phyloP scores from a whole-genome alignment of 2,113 vertebrate species.

The Corythaixoides concolor region DNA sequence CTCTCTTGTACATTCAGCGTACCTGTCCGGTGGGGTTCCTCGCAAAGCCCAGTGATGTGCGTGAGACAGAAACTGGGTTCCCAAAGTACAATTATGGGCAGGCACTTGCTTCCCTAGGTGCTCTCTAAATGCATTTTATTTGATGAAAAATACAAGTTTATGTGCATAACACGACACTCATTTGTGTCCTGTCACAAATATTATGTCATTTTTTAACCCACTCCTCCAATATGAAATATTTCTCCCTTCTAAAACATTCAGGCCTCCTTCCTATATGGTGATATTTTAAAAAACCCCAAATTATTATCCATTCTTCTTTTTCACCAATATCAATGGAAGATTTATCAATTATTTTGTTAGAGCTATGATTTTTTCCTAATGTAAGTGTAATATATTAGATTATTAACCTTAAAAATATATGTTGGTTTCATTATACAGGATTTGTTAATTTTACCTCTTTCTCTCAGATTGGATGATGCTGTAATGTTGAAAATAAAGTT shows the following conservation, averaged over 20 bases:
- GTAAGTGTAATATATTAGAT: not conserved
- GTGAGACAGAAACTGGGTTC: not conserved
- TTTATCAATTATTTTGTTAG: not conserved
- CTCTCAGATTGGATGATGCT: not conserved
- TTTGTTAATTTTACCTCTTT: not conserved
- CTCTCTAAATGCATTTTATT: not conserved
- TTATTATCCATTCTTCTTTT: not conserved
- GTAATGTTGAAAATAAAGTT: not conserved
- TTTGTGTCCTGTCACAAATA: not conserved
- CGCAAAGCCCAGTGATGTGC: not conserved
- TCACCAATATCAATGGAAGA: not conserved
- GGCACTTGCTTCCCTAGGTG: not conserved
- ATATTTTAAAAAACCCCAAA: fast-evolving
- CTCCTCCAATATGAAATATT: not conserved
- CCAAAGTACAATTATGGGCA: not conserved
- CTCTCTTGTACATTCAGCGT: not conserved
- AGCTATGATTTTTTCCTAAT: not conserved
- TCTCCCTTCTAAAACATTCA: not conserved
- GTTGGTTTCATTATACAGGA: not conserved
- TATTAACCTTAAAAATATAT: not conserved
- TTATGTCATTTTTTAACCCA: not conserved
- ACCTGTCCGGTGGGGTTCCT: not conserved
- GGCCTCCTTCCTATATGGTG: not conserved
- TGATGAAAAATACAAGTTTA: not conserved
- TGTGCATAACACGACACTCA: not conserved